phyloP scores from a whole-genome alignment of 2,113 vertebrate species.

The Apus apus region DNA sequence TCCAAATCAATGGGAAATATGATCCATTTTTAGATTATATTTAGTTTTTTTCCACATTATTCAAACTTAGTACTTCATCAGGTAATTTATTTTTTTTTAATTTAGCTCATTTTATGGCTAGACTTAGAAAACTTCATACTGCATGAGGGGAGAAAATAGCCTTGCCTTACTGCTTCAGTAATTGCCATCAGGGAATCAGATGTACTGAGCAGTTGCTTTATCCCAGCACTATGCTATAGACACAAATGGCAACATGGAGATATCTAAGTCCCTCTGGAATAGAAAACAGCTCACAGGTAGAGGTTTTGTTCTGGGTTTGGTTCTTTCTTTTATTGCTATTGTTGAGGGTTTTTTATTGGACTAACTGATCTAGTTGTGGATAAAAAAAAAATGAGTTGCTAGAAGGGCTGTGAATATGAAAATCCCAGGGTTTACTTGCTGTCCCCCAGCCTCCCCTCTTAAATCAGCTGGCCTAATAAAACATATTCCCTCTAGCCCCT shows the following conservation, averaged over 20 bases:
- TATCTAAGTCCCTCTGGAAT: not conserved
- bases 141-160: not conserved
- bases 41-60: not conserved
- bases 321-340: not conserved
- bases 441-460: rapidly evolving
- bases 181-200: not conserved
- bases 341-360: not conserved
- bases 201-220: not conserved
- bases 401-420: not conserved
- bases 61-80: not conserved
- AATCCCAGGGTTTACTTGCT: not conserved
- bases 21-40: not conserved
- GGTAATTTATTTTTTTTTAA: not conserved
- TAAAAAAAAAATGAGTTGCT: not conserved
- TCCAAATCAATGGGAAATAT: not conserved
- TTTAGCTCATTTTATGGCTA: not conserved
- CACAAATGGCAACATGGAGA: not conserved
- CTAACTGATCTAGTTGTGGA: not conserved
- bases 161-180: not conserved
- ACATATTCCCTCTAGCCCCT: not conserved
- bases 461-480: not conserved
- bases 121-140: not conserved
- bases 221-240: not conserved
- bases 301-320: not conserved
- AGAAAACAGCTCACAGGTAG: not conserved